A percentile compares a stretch with the other conserved stretches of the same genome.
These are phyloP conservation scores for Carduelis carduelis DNA, from an alignment of 2,797 vertebrate genomes.

Conservation along the genomic window DNA sequence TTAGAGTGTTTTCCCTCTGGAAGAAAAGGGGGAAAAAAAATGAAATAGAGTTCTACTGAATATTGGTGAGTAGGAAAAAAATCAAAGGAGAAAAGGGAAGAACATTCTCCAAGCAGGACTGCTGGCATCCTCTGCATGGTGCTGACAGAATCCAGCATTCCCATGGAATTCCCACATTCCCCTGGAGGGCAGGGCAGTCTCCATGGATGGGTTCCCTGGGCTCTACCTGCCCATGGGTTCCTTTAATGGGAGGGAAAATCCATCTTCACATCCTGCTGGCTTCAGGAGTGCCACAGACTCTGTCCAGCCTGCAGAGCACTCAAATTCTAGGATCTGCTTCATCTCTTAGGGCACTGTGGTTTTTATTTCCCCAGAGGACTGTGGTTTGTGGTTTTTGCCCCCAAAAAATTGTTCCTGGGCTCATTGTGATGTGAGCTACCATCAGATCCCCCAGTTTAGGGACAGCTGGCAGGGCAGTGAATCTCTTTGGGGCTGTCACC, in stretches of 20 bases:
- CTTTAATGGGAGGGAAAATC: not conserved
- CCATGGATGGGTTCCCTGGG: not conserved
- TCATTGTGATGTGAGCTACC: not conserved
- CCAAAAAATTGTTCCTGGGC: not conserved
- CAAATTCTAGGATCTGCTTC: not conserved
- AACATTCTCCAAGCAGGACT: not conserved
- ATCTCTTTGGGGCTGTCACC: not conserved
- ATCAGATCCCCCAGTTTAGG: too few species aligned
- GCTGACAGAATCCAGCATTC: not conserved
- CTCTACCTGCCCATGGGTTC: not conserved
- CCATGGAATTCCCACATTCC: too few species aligned
- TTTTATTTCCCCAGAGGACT: not conserved
- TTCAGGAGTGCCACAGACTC: not conserved
- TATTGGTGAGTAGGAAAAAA: not conserved
- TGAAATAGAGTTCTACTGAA: not conserved
- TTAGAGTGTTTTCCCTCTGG: not conserved
- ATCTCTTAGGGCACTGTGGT: accelerated
- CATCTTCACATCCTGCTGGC: accelerated
- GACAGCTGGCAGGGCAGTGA: not conserved
- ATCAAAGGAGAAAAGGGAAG: not conserved
- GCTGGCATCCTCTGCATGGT: not conserved
- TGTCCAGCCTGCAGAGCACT: not conserved
- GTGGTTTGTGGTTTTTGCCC: not conserved
- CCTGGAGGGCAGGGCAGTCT: not conserved
- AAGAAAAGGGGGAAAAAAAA: too few species aligned